These are phyloP conservation scores for Xenopus laevis DNA, from an alignment of 2,113 vertebrate genomes.

Conservation along the genomic window DNA sequence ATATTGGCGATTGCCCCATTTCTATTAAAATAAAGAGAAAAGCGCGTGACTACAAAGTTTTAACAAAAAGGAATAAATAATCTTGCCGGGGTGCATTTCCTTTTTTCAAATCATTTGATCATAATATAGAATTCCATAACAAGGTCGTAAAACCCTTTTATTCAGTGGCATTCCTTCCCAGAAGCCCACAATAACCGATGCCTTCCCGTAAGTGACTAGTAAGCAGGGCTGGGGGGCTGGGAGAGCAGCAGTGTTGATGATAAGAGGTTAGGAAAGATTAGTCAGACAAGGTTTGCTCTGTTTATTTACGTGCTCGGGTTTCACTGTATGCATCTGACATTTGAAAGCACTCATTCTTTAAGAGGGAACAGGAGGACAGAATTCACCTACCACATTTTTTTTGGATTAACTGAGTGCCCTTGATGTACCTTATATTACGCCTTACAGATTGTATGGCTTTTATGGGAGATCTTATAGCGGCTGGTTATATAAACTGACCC, in stretches of 20 bases:
- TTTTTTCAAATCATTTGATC: slow-evolving; percentile 13
- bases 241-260: slow-evolving; percentile 50
- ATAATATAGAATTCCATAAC: slow-evolving; percentile 3
- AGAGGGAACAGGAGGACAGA: slow-evolving; percentile 18
- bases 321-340: slow-evolving; percentile 58
- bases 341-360: slow-evolving; percentile 48
- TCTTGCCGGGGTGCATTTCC: neutral
- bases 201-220: slow-evolving; percentile 54
- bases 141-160: slow-evolving; percentile 30
- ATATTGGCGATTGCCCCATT: no score
- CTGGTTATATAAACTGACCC: no score
- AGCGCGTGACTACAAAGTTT: neutral
- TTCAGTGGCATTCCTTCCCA: slow-evolving; percentile 47
- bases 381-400: neutral
- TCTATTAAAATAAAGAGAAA: no score
- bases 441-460: no score
- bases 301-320: slow-evolving; percentile 60
- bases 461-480: no score
- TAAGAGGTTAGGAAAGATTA: slow-evolving; percentile 59
- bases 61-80: neutral
- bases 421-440: neutral
- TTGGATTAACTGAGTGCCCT: neutral
- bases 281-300: slow-evolving; percentile 59
- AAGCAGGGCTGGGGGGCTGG: slow-evolving; percentile 47
- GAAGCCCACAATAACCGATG: slow-evolving; percentile 47